Conservation (phyloP, 2,888 invertebrate species). For the Andrena bicolor region DNA sequence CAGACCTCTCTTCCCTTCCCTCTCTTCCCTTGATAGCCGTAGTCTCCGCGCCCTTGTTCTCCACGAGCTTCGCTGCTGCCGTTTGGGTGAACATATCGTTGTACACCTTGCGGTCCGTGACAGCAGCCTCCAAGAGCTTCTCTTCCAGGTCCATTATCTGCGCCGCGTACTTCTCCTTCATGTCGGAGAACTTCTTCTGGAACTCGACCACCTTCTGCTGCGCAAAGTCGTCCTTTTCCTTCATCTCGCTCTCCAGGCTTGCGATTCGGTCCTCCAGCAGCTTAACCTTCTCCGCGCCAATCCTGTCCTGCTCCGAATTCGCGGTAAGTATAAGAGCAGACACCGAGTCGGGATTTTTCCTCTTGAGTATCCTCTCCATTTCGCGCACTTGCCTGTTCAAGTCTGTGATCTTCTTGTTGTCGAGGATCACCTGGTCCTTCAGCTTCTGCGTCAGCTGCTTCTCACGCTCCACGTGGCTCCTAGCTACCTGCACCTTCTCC, state of each 20-base stretch:
- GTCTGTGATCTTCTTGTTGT: constrained; percentile 89
- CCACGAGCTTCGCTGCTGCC: constrained; percentile 63
- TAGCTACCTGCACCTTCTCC: constrained; percentile 79
- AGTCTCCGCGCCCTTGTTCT: constrained; percentile 74
- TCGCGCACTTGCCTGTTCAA: constrained; percentile 92
- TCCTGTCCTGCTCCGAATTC: constrained; percentile 81
- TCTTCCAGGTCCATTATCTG: constrained; percentile 85
- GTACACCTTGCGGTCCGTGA: constrained; percentile 73
- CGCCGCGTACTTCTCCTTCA: constrained; percentile 91
- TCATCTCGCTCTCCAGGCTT: constrained; percentile 90
- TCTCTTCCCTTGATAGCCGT: constrained; percentile 69
- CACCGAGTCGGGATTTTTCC: constrained; percentile 94
- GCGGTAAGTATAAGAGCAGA: constrained; percentile 89
- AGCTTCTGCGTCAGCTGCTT: constrained; percentile 81
- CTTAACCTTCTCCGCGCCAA: constrained; percentile 83
- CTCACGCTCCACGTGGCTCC: constrained; percentile 81
- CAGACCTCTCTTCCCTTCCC: constrained; percentile 73
- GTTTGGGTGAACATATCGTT: constrained; percentile 80
- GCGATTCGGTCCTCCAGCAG: constrained; percentile 90
- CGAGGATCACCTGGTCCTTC: constrained; percentile 83
- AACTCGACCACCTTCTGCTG: constrained; percentile 90
- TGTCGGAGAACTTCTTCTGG: constrained; percentile 91
- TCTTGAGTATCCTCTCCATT: constrained; percentile 92
- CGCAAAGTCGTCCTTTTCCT: constrained; percentile 90
- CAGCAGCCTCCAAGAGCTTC: constrained; percentile 72